Evolutionary conservation across 2,113 vertebrate genomes (phyloP).

Genomic region (Acrocephalus kingi): DNA sequence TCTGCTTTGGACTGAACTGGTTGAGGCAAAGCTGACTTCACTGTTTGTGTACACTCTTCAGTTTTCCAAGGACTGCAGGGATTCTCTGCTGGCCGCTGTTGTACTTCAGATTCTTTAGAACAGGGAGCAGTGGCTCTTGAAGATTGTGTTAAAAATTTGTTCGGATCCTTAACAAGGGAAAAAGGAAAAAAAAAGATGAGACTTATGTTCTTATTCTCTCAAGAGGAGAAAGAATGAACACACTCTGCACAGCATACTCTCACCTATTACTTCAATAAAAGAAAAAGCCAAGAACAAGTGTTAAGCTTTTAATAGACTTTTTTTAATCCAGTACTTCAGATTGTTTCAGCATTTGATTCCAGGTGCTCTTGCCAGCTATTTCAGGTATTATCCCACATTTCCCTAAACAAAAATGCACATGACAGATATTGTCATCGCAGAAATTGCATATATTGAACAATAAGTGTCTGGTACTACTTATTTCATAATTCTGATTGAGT

Average conservation of each 20-base stretch:
- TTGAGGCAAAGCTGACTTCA: constrained; percentile 22
- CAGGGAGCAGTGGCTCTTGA: background rate
- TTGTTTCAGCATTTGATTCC: background rate
- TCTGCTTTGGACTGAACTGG: constrained; percentile 61
- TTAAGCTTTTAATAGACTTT: background rate
- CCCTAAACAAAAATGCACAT: background rate
- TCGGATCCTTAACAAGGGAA: background rate
- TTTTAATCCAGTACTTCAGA: background rate
- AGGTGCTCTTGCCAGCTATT: background rate
- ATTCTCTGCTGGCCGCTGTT: background rate
- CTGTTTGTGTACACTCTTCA: background rate
- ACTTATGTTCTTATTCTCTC: background rate
- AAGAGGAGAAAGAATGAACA: background rate
- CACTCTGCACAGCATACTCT: background rate
- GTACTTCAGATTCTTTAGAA: constrained; percentile 62
- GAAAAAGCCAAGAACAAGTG: background rate
- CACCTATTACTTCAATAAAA: background rate
- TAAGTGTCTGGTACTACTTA: background rate
- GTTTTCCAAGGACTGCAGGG: constrained; percentile 55
- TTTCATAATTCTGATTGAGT: background rate
- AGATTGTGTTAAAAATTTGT: constrained; percentile 7
- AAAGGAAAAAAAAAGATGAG: background rate
- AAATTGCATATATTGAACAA: background rate
- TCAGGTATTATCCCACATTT: background rate
- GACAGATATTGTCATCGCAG: background rate